Evolutionary conservation across 2,113 vertebrate genomes (phyloP), one percentile per base, ranked within the genome.

Genomic region (Grallaria varia): DNA sequence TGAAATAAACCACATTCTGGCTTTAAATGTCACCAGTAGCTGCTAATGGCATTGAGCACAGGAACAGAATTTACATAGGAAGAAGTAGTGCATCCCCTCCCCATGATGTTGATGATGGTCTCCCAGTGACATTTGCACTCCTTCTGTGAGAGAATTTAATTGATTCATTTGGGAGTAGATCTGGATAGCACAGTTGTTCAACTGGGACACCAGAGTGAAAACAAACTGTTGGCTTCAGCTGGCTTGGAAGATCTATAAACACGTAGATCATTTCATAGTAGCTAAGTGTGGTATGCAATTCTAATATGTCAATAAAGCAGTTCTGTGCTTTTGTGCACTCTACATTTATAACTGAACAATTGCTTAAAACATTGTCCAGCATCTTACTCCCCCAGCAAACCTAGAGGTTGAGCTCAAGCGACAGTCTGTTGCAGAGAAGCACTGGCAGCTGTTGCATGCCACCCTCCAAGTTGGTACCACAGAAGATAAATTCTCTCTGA

Each of bases 41-140:
- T 90, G 84, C 67, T 96, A 95, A 96, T 64, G 56, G 74, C 79
- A 91, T 87, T 97, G 95, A 74, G 40, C 74, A 91, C n/a, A 92
- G 90, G 90, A 95, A 96, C 76, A 80, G 81, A 92, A 97, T 97
- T 96, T 97, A 93, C 97, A 96, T 81, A 96, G 84, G 93, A 96
- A 95, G 94, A 60, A 45, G 81, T 63, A 68, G 62, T 90, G 75
- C 80, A 84, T 93, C 91, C 90, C 60, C 63, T 97, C 71, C 79
- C 18, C 19, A 8, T 69, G 60, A 44, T 83, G 82, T 92, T 6
- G 8, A 77, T 90, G 89, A 96, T 95, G 89, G 97, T 97, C 95
- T 97, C 87, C 90, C 66, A 66, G 59, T 90, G 91, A 89, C 55
- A 56, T 56, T 56, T n/a, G 16, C 31, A 56, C 17, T 56, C 55